Base-by-base conservation (phyloP, 2,888 invertebrate genomes). In the Dermolepida albohirtum region DNA sequence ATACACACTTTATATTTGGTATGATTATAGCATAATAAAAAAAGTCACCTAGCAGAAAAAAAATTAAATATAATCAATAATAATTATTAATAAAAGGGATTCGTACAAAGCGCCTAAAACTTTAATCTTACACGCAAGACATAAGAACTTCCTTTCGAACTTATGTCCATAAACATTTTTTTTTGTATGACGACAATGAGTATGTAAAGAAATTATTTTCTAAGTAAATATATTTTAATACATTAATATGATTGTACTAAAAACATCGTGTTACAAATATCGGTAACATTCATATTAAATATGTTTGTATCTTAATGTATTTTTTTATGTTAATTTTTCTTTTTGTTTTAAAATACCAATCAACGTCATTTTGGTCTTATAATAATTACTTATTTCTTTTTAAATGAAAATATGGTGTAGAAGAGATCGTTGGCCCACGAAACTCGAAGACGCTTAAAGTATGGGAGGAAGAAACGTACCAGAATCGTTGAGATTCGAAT, bases 391-490 rank as follows among this genome's bases (percentile, higher is more conserved):
- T 22, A 22, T 2, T 34, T 34, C 34, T 34, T 34, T 34, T 34
- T 5, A 43, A 43, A 51, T 29, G n/a, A 51, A 51, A 27, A 27
- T 51, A 12, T 41, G 11, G 5, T 11, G 29, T 40, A 39, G 14
- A 39, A 34, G 70, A 71, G 70, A 71, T 67, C 69, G 50, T 71
- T 71, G 71, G 69, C 72, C 70, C 70, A 65, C 68, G 49, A 49
- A 64, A 43, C 16, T 54, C 55, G 39, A 65, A 67, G 34, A 57
- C 55, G 54, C 44, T 72, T 83, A 89, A 78, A 89, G 86, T 77
- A 89, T 88, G 68, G 88, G 87, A 51, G 89, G 89, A 75, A 89
- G 82, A 80, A 88, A 89, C 52, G 88, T 88, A 71, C 88, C 88
- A 52, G 88, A 88, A 80, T 89, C 88, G 77, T 88, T 88, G 72